Base-by-base conservation (phyloP, 2,797 vertebrate genomes). In the Adrianichthys oophorus region DNA sequence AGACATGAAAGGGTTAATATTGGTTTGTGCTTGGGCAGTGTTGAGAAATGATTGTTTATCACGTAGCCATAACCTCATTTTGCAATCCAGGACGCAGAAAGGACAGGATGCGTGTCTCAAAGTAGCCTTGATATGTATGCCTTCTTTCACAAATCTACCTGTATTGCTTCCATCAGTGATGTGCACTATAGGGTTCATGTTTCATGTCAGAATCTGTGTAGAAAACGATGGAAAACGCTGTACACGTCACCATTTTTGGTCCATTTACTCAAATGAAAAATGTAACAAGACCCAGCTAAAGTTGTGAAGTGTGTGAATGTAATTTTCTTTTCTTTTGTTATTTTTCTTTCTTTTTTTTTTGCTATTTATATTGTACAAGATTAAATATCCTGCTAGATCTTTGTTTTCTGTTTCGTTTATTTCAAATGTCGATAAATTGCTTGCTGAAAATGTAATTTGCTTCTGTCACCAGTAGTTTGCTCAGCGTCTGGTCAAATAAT, bases 341-440 rank as follows among this genome's bases (percentile, higher is more conserved):
- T 10, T 12, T 32, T 8, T 32, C 8, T 32, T 32, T 12, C 8
- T 32, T 13, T 32, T 32, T 32, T 32, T 70, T 85, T 87, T 82
- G 81, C 82, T 90, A 92, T 92, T 92, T 92, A 92, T 90, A 87
- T 83, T 84, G 73, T 86, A 74, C 57, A 78, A 74, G 65, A 73
- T 84, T 65, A 66, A 70, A 72, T 64, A 64, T 83, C 74, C 76
- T 76, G 62, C 70, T 77, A 74, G 80, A 76, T 53, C 76, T 72
- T 50, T 56, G 64, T 64, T 70, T 72, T 53, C 76, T 53, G 62
- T 58, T 56, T 70, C 72, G 79, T 62, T 47, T 48, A 66, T 76
- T 84, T 44, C 72, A 83, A 72, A 68, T 37, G 48, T 65, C 56
- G 49, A 76, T 77, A 59, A 81, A 86, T 79, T 85, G 82, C 82